Base-by-base conservation (phyloP, 2,888 invertebrate species). In the Zele albiditarsus region DNA sequence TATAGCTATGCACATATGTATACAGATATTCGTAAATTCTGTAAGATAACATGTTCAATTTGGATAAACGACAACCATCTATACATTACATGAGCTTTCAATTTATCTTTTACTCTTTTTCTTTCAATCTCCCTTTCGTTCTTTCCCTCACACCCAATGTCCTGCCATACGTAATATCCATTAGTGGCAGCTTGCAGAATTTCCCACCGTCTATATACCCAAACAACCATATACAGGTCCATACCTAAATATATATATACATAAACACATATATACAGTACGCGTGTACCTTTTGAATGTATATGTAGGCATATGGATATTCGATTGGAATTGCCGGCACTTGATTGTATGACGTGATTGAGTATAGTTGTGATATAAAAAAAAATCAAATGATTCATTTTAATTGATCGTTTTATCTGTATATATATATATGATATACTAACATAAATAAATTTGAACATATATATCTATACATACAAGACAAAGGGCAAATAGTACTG, bases 81-180 rank as follows among this genome's bases (percentile, higher is more conserved):
- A 28, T 57, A 38, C 12, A 31, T 53, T 28, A 31, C 33, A 49
- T 16, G 27, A 28, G 49, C 53, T 53, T 31, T n/a, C 27, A 49
- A 49, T 68, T 68, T 63, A 63, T 62, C 28, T 10, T n/a, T 14
- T n/a, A n/a, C 16, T 53, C 53, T 27, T 68, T 53, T n/a, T 20
- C 53, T 57, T n/a, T 10, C 28, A 57, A 49, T 65, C 23, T 60
- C 16, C n/a, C 62, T 60, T 62, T 60, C 70, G 38, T 33, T 62
- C 60, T 62, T 23, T 62, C 42, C 42, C 71, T 27, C 71, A 66
- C 53, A 66, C 75, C 25, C 31, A 42, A 49, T 62, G 65, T 73
- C 66, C 75, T 67, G 75, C 49, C 68, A 71, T 75, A 75, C 75
- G 71, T 75, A 75, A 75, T 75, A 75, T 75, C 75, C 75, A 75